These are phyloP conservation scores for Antennarius striatus DNA, from an alignment of 2,113 vertebrate species.

Conservation along the genomic window DNA sequence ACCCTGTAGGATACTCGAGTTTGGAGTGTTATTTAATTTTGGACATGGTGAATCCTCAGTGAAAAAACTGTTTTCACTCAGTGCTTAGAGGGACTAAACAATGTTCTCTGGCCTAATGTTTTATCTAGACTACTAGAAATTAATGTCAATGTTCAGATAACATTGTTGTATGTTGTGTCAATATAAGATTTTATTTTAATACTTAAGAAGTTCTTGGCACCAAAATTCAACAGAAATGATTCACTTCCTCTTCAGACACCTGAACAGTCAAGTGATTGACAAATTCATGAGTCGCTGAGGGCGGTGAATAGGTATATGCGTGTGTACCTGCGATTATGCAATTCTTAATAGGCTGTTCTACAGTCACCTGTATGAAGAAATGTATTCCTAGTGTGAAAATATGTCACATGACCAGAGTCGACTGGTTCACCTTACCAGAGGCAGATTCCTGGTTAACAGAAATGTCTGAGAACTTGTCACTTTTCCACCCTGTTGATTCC, in stretches of 20 bases:
- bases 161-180: too few relatives aligned
- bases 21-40: too few relatives aligned
- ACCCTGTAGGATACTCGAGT: too few relatives aligned
- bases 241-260: conserved; percentile 48
- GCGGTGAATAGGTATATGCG: neutral
- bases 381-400: conserved; percentile 39
- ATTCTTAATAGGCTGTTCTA: conserved; percentile 18
- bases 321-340: neutral
- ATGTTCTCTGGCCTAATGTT: too few relatives aligned
- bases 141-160: too few relatives aligned
- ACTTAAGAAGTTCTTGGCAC: neutral
- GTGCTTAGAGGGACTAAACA: too few relatives aligned
- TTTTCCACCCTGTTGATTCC: conserved; percentile 58
- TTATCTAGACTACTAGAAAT: too few relatives aligned
- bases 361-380: conserved; percentile 68
- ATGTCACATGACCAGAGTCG: conserved; percentile 42
- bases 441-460: conserved; percentile 83
- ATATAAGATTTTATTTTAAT: too few relatives aligned
- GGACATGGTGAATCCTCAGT: too few relatives aligned
- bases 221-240: conserved; percentile 27
- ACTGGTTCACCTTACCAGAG: conserved; percentile 59
- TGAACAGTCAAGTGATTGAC: conserved; percentile 44
- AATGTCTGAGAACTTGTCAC: conserved; percentile 72
- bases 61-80: too few relatives aligned
- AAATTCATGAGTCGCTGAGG: conserved; percentile 6